phyloP scores from a whole-genome alignment of 2,797 vertebrate genomes.

The Vultur gryphus region DNA sequence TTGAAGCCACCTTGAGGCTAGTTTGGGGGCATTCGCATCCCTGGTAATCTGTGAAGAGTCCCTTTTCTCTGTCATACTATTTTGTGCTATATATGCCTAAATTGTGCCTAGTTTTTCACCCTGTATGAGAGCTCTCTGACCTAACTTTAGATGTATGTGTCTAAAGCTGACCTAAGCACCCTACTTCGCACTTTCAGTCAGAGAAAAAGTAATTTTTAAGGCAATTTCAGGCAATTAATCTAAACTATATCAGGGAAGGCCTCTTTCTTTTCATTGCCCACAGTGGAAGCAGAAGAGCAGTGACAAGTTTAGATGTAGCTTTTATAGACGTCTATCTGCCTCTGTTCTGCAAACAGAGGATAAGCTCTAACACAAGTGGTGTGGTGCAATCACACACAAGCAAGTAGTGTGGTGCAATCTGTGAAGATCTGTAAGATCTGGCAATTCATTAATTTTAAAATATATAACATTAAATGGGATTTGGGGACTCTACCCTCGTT shows the following conservation, averaged over 20 bases:
- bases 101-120: neutral
- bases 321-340: neutral
- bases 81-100: neutral
- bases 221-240: neutral
- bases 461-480: neutral
- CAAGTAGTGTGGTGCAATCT: neutral
- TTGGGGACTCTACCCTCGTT: neutral
- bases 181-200: neutral
- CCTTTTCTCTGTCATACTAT: neutral
- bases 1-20: slow-evolving; percentile 25
- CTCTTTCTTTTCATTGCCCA: neutral
- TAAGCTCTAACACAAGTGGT: neutral
- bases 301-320: neutral
- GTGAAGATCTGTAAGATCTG: neutral
- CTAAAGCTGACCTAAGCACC: neutral
- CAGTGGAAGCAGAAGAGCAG: neutral
- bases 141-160: neutral
- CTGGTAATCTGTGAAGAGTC: neutral
- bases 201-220: neutral
- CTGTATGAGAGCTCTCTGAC: neutral
- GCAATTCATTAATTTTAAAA: neutral
- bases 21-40: neutral
- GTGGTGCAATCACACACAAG: neutral
- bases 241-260: neutral
- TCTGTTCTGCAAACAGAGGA: neutral